Evolutionary conservation across 2,113 vertebrate genomes (phyloP).

Genomic region (Aptenodytes forsteri): DNA sequence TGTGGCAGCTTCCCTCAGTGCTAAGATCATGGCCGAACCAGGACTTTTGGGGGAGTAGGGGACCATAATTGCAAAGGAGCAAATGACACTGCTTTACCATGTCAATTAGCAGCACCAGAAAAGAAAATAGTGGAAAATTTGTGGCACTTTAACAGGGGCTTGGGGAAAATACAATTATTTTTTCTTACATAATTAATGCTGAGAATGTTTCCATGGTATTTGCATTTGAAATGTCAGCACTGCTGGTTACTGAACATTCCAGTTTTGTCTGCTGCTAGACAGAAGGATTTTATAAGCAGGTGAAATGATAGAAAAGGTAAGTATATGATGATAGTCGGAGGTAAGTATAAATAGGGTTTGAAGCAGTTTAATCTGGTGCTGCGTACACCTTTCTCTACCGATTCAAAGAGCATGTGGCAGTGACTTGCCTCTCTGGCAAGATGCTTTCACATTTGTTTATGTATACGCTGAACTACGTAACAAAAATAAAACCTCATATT

Average conservation of each 20-base stretch:
- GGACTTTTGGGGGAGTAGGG: neutral
- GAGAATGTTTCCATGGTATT: slow-evolving; percentile 30
- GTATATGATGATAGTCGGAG: neutral
- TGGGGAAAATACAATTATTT: neutral
- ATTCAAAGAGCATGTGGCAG: neutral
- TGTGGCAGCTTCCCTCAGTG: neutral
- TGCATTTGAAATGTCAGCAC: slow-evolving; percentile 16
- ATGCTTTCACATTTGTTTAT: rapidly evolving
- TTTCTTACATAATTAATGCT: neutral
- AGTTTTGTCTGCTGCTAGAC: neutral
- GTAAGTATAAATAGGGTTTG: neutral
- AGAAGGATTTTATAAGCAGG: neutral
- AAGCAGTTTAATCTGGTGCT: neutral
- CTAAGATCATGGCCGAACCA: neutral
- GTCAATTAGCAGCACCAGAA: neutral
- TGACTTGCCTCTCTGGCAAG: neutral
- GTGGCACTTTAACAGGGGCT: neutral
- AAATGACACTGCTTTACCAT: neutral
- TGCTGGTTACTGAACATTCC: neutral
- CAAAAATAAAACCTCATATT: neutral
- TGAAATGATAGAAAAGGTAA: neutral
- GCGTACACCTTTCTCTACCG: neutral
- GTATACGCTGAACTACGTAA: neutral
- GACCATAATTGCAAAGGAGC: neutral
- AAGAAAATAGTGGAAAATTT: neutral